Conservation (phyloP, 2,797 vertebrate genomes). For the Megalops cyprinoides region DNA sequence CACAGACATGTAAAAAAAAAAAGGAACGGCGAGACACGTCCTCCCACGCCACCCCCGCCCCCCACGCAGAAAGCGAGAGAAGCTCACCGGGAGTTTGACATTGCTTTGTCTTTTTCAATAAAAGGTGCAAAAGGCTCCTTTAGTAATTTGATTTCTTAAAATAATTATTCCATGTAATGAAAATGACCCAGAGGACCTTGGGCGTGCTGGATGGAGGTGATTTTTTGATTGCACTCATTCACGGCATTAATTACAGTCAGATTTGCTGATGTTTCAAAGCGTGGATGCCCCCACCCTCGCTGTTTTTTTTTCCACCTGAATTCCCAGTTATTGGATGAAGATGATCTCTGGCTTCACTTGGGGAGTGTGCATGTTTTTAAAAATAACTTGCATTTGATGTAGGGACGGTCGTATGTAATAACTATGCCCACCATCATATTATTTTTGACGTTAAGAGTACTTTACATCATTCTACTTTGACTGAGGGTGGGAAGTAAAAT, state of each 20-base stretch:
- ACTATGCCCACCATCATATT: not conserved
- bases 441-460: not conserved
- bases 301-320: constrained; percentile 28
- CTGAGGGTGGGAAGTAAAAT: constrained; percentile 21
- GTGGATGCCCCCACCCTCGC: constrained; percentile 6
- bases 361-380: not conserved
- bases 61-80: constrained; percentile 9
- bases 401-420: not conserved
- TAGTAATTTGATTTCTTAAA: constrained; percentile 67
- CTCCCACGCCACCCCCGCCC: not conserved
- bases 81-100: constrained; percentile 47
- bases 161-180: constrained; percentile 72
- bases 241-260: constrained; percentile 60
- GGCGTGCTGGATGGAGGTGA: constrained; percentile 56
- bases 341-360: constrained; percentile 39
- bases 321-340: constrained; percentile 34
- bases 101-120: constrained; percentile 62
- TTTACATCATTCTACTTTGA: no score
- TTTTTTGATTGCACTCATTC: constrained; percentile 66
- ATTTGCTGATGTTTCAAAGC: constrained; percentile 56
- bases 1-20: not conserved
- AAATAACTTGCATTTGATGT: not conserved
- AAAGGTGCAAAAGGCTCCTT: constrained; percentile 49
- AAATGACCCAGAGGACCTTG: constrained; percentile 67
- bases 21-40: constrained; percentile 20